phyloP scores from a whole-genome alignment of 1,140 invertebrate genomes.

The Tetragnatha versicolor region DNA sequence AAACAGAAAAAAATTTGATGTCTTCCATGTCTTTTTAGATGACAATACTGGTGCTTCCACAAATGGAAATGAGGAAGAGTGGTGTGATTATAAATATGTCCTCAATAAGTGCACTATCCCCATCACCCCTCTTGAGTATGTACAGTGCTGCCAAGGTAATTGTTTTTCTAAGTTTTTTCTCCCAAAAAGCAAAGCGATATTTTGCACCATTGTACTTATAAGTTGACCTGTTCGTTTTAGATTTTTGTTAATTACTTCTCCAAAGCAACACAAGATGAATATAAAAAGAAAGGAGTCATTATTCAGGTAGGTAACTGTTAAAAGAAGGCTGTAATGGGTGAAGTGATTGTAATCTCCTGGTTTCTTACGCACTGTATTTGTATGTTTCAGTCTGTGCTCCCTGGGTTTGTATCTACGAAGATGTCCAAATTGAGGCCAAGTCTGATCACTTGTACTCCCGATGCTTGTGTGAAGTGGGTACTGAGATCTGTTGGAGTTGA shows the following conservation, averaged over 20 bases:
- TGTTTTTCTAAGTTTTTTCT: not conserved
- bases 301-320: conserved; percentile 62
- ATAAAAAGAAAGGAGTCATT: conserved; percentile 77
- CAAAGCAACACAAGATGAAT: conserved; percentile 80
- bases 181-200: not conserved
- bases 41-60: conserved; percentile 83
- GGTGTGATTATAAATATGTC: conserved; percentile 94
- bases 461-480: conserved; percentile 78
- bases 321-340: not conserved
- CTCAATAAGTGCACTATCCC: conserved; percentile 80
- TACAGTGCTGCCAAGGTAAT: conserved; percentile 88
- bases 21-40: conserved; percentile 66
- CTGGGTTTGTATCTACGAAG: conserved; percentile 90
- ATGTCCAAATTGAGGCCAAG: conserved; percentile 88
- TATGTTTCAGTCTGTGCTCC: conserved; percentile 77
- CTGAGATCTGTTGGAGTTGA: conserved; percentile 80
- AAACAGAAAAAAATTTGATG: no score
- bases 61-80: conserved; percentile 82
- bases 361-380: not conserved
- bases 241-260: conserved; percentile 87
- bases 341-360: not conserved
- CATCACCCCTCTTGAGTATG: conserved; percentile 82
- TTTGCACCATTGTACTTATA: not conserved
- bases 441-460: conserved; percentile 80
- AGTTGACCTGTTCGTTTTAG: conserved; percentile 61